Evolutionary conservation across 2,797 vertebrate genomes (phyloP), one percentile per base, ranked within the genome.

Genomic region (Margarornis squamiger): DNA sequence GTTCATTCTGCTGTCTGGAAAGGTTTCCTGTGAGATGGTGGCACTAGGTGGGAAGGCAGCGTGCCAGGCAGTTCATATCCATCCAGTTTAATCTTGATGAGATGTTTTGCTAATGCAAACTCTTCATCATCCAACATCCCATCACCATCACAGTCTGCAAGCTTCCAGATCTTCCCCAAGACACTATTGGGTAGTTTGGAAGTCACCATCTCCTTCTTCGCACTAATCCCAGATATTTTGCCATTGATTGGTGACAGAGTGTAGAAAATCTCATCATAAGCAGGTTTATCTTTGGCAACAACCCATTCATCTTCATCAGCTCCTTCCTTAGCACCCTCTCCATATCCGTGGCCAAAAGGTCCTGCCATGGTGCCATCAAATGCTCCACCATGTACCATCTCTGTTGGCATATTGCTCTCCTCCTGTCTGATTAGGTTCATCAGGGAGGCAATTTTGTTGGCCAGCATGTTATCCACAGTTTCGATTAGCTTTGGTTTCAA

Each of bases 91-190:
- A 99, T 96, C 97, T 98, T 99, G 97, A 99, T 99, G 73, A 99
- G 99, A 88, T 99, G 98, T 96, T 99, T 99, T 29, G 99, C 99
- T 74, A 99, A 97, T 0, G 99, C 99, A 14, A 99, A 99, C 97
- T 99, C 99, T 96, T 99, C 99, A 81, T 99, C 99, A 13, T 99
- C 99, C 97, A 99, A 97, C 99, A 99, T 99, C 85, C 99, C 99
- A 26, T 99, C 99, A 0, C 92, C 97, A 97, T 99, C 99, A 88
- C 99, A 98, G 98, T 99, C 99, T 2, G 99, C 98, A 95, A 99
- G 98, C 96, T 99, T 99, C 99, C 99, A 99, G 98, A 99, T 99
- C 98, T 99, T 99, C 58, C 99, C 99, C 66, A 99, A 97, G 63
- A 99, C 99, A 0, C 98, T 99, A 95, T 99, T 99, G 95, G 99